Evolutionary conservation across 2,888 invertebrate genomes (phyloP), one percentile per base, ranked within the genome.

Genomic region (Dasysyrphus albostriatus): DNA sequence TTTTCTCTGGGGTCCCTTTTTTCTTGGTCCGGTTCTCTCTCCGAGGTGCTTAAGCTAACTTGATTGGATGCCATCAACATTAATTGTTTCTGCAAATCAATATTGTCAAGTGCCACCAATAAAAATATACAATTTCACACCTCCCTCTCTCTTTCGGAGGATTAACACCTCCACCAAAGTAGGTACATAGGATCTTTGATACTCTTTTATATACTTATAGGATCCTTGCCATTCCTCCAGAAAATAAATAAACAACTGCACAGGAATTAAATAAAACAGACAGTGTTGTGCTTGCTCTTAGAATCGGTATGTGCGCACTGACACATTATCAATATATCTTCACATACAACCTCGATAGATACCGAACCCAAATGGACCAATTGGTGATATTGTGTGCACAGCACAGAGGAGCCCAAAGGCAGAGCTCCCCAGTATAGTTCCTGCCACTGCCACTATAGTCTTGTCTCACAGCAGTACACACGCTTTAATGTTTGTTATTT

Each of bases 301-400:
- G 74, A 83, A 65, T 78, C 67, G 83, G 87, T 87, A 87, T 87
- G 83, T 87, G 87, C 87, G 87, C 87, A 87, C 87, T 87, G 87
- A 87, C 87, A 87, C 87, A 83, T 87, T 87, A 87, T 87, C 87
- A 87, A 87, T 87, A 87, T 82, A 87, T 82, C 75, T 87, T 78
- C 75, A 83, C 63, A 87, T 75, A 83, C 72, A 87, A 72, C 65
- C 74, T 54, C 78, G 70, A 87, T 79, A 87, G 83, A 83, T 83
- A 83, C 83, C 59, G 87, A 87, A 87, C 78, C 78, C 70, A 83
- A 87, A 87, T 83, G 87, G 87, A 87, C 87, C 87, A 87, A 87
- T 87, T 87, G 87, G 75, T 83, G 87, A 87, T 87, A 83, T 87
- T 83, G 75, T 83, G 83, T 83, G 82, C 63, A 83, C 69, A 87